Evolutionary conservation across 1,140 invertebrate species (phyloP).

Genomic region (Platyscapa corneri): DNA sequence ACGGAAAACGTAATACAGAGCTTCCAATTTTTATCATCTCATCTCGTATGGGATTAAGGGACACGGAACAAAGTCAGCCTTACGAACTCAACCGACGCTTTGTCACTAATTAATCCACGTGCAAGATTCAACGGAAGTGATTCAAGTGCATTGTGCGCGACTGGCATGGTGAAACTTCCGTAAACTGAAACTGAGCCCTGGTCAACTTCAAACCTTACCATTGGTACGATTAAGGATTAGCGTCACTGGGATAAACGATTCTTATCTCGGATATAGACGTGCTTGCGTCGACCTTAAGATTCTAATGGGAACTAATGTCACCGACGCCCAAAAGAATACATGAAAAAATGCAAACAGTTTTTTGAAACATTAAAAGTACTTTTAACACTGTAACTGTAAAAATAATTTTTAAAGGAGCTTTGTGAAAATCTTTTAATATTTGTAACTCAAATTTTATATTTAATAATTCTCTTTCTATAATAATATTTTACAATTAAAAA

Average conservation of each 20-base stretch:
- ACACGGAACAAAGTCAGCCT: background rate
- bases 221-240: conserved; percentile 21
- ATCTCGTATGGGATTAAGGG: background rate
- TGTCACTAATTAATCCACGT: conserved; percentile 30
- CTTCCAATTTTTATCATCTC: background rate
- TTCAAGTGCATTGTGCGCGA: background rate
- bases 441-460: too few relatives aligned
- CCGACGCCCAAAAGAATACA: background rate
- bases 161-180: background rate
- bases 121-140: conserved; percentile 8
- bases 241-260: conserved; percentile 6
- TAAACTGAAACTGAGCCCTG: conserved; percentile 7
- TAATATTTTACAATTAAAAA: too few relatives aligned
- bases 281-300: background rate
- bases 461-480: too few relatives aligned
- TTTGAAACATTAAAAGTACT: too few relatives aligned
- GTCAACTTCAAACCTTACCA: conserved; percentile 21
- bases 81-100: background rate
- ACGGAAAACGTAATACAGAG: background rate
- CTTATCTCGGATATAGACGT: background rate
- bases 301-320: background rate
- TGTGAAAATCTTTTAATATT: too few relatives aligned
- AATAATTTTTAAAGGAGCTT: too few relatives aligned
- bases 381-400: too few relatives aligned
- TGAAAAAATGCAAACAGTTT: too few relatives aligned